Conservation (phyloP, 2,113 vertebrate genomes). For the Sylvia atricapilla region DNA sequence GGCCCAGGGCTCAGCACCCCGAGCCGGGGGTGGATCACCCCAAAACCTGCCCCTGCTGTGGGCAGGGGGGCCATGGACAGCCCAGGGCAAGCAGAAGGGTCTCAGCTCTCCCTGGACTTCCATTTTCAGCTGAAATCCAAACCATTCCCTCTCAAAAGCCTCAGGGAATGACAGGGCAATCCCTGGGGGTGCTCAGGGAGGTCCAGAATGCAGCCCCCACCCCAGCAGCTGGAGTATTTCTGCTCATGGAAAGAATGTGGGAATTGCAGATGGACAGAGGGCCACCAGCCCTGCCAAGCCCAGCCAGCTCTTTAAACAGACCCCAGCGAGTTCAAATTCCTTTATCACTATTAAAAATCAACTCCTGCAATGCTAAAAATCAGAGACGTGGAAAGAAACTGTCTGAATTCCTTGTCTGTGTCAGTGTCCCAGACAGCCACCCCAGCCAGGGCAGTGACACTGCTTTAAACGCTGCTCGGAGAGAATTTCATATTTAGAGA, state of each 20-base stretch:
- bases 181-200: neutral
- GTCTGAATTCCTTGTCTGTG: fast-evolving
- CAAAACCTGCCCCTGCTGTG: neutral
- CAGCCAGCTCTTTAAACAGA: neutral
- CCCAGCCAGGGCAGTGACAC: neutral
- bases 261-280: fast-evolving
- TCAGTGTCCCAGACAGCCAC: neutral
- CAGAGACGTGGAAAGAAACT: neutral
- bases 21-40: neutral
- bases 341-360: neutral
- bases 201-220: neutral
- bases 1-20: neutral
- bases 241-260: neutral
- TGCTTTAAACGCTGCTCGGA: neutral
- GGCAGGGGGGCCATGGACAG: neutral
- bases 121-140: neutral
- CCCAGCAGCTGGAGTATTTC: fast-evolving
- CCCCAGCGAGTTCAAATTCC: neutral
- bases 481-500: neutral
- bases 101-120: neutral
- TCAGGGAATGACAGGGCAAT: fast-evolving
- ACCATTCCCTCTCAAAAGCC: neutral
- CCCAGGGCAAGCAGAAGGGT: no score
- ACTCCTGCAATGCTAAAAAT: neutral
- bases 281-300: neutral